phyloP scores from a whole-genome alignment of 53 echinoderm and acorn worm species.

The Hippasteria phrygiana region DNA sequence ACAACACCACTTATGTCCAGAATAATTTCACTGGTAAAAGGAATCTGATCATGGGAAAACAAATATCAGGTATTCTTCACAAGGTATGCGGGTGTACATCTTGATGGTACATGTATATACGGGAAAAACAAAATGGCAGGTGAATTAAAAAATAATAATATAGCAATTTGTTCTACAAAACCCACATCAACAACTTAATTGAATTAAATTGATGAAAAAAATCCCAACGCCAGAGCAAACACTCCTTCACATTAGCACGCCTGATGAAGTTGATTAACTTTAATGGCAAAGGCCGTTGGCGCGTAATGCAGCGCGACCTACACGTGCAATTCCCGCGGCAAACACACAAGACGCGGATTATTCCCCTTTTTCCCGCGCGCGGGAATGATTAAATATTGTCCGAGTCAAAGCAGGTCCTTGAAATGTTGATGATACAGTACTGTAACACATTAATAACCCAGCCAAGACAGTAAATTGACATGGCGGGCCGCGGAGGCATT shows the following conservation, averaged over 20 bases:
- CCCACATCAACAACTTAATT: not conserved
- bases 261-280: not conserved
- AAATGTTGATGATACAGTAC: conserved; percentile 29
- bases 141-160: not conserved
- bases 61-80: too few species aligned
- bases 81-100: too few species aligned
- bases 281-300: not conserved
- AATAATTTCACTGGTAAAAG: too few species aligned
- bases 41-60: too few species aligned
- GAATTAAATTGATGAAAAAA: not conserved
- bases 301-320: conserved; percentile 18
- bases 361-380: conserved; percentile 24
- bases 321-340: not conserved
- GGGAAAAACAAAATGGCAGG: too few species aligned
- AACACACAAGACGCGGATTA: not conserved
- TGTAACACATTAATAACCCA: conserved; percentile 53
- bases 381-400: conserved; percentile 56
- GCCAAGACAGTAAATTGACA: conserved; percentile 32
- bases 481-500: not conserved
- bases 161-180: not conserved
- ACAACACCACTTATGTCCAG: too few species aligned
- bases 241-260: not conserved
- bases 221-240: not conserved
- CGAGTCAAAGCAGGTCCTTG: conserved; percentile 49
- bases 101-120: too few species aligned